These are phyloP conservation scores for Bos indicus DNA, from an alignment of 2,113 vertebrate species.

Conservation along the genomic window DNA sequence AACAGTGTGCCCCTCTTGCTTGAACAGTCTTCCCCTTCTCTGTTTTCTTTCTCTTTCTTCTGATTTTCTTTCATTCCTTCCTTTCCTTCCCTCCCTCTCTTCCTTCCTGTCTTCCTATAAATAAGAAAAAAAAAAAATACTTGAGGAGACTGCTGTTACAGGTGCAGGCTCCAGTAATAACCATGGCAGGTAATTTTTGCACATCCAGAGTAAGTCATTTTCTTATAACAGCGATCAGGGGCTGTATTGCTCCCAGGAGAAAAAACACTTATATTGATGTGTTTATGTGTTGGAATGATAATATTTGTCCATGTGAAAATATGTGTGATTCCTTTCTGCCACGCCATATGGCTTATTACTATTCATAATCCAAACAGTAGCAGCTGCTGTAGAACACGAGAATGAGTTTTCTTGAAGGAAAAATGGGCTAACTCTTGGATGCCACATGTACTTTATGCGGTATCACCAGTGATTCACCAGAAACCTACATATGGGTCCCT, in stretches of 20 bases:
- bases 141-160: background rate
- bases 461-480: conserved; percentile 56
- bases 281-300: conserved; percentile 82
- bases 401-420: conserved; percentile 71
- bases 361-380: conserved; percentile 80
- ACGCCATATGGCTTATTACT: conserved; percentile 83
- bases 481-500: conserved; percentile 33
- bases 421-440: conserved; percentile 64
- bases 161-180: background rate
- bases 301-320: conserved; percentile 83
- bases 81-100: background rate
- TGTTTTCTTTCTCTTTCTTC: background rate
- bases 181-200: conserved; percentile 66
- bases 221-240: conserved; percentile 64
- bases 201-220: conserved; percentile 36
- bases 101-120: background rate
- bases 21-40: background rate
- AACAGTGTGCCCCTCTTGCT: background rate
- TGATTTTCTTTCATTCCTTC: background rate
- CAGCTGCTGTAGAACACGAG: conserved; percentile 77
- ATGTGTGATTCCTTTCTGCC: conserved; percentile 75
- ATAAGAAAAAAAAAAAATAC: background rate
- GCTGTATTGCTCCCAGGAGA: conserved; percentile 68
- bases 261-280: conserved; percentile 73
- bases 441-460: conserved; percentile 55